These are phyloP conservation scores for Lepidothrix coronata DNA, from an alignment of 2,113 vertebrate species.

Conservation along the genomic window DNA sequence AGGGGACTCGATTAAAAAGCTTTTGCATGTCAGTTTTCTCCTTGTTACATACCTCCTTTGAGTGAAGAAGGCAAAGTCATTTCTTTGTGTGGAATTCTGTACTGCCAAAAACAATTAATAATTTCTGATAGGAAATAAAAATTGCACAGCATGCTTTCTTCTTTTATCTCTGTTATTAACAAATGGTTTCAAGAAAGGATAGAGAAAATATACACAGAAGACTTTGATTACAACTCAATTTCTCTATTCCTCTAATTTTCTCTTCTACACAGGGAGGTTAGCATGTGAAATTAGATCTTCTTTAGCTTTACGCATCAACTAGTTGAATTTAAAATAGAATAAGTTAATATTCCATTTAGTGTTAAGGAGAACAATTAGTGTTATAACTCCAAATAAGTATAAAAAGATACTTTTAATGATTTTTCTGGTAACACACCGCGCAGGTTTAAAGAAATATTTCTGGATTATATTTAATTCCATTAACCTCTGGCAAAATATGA, in stretches of 20 bases:
- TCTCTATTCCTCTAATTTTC: not conserved
- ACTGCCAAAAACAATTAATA: not conserved
- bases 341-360: not conserved
- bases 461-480: not conserved
- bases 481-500: not conserved
- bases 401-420: not conserved
- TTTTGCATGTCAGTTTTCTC: not conserved
- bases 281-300: not conserved
- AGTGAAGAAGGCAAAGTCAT: not conserved
- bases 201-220: not conserved
- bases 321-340: not conserved
- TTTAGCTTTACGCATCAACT: not conserved
- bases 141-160: not conserved
- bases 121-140: not conserved
- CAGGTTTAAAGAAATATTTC: not conserved
- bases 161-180: not conserved
- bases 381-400: not conserved
- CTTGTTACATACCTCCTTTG: rapidly evolving
- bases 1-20: not conserved
- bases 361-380: not conserved
- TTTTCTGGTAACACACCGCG: not conserved
- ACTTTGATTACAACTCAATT: not conserved
- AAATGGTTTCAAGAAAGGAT: not conserved
- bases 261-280: not conserved
- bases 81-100: not conserved